A percentile compares a stretch with the other conserved stretches of the same genome.
phyloP scores from a whole-genome alignment of 2,797 vertebrate genomes.

The Mormyrus proboscirostris region DNA sequence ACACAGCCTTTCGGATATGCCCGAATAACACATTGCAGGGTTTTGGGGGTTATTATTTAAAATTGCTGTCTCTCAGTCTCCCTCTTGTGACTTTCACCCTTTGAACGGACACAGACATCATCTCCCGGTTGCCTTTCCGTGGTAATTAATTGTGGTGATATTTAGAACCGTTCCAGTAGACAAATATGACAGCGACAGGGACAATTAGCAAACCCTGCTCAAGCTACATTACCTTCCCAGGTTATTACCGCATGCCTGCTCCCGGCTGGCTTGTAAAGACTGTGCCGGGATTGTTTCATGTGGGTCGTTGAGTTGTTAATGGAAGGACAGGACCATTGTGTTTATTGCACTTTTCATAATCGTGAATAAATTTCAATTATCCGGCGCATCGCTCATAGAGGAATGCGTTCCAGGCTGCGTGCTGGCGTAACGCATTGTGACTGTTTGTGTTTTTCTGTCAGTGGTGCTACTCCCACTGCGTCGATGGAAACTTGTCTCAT shows the following conservation, averaged over 20 bases:
- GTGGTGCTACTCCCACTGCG: not conserved
- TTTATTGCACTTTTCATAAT: constrained; percentile 87
- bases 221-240: constrained; percentile 91
- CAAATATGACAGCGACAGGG: constrained; percentile 90
- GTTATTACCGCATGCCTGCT: constrained; percentile 77
- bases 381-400: constrained; percentile 81
- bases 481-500: not conserved
- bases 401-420: constrained; percentile 54
- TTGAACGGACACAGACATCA: constrained; percentile 76
- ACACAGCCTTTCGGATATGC: constrained; percentile 76
- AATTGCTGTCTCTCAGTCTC: constrained; percentile 56
- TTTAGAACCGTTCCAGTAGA: constrained; percentile 86
- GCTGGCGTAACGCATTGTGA: not conserved
- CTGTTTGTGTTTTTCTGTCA: not conserved
- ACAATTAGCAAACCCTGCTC: constrained; percentile 91
- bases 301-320: constrained; percentile 77
- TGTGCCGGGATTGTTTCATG: constrained; percentile 75
- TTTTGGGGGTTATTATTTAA: constrained; percentile 63
- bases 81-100: constrained; percentile 64
- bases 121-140: constrained; percentile 81
- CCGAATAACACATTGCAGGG: constrained; percentile 62
- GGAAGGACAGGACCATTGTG: constrained; percentile 83
- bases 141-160: constrained; percentile 84
- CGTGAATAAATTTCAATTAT: constrained; percentile 98
- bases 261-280: constrained; percentile 82